Evolutionary conservation across 2,888 invertebrate genomes (phyloP).

Genomic region (Diadromus collaris): DNA sequence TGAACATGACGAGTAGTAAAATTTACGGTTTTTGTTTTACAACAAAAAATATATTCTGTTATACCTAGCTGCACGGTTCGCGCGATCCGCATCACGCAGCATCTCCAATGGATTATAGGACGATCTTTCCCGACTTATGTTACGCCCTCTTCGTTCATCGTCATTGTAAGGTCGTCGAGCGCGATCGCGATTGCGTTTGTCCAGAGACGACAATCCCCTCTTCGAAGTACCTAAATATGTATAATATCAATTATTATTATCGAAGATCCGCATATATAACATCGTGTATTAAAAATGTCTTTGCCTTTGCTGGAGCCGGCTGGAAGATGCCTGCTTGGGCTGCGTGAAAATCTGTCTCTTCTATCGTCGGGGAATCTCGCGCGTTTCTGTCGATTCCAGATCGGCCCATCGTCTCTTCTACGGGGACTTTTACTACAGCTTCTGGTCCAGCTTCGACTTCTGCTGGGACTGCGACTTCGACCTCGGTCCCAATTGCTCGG

Average conservation of each 20-base stretch:
- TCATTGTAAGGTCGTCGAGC: slow-evolving; percentile 66
- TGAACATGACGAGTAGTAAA: neutral
- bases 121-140: slow-evolving; percentile 67
- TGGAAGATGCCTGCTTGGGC: slow-evolving; percentile 66
- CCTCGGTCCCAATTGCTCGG: slow-evolving; percentile 70
- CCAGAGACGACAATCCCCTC: slow-evolving; percentile 55
- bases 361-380: slow-evolving; percentile 67
- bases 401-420: slow-evolving; percentile 67
- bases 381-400: slow-evolving; percentile 54
- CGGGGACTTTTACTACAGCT: slow-evolving; percentile 76
- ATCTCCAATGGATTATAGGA: slow-evolving; percentile 76
- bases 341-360: slow-evolving; percentile 72
- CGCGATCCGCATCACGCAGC: slow-evolving; percentile 67
- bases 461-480: slow-evolving; percentile 71
- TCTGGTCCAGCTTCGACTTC: slow-evolving; percentile 73
- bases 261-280: too few species aligned
- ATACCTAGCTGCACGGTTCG: slow-evolving; percentile 54
- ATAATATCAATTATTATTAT: neutral
- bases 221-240: slow-evolving; percentile 64
- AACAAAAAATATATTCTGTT: neutral
- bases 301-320: slow-evolving; percentile 23
- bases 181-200: slow-evolving; percentile 69
- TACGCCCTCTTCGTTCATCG: slow-evolving; percentile 64
- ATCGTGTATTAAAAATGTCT: neutral
- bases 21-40: neutral